Evolutionary conservation across 2,113 vertebrate genomes (phyloP).

Genomic region (Plectropomus leopardus): DNA sequence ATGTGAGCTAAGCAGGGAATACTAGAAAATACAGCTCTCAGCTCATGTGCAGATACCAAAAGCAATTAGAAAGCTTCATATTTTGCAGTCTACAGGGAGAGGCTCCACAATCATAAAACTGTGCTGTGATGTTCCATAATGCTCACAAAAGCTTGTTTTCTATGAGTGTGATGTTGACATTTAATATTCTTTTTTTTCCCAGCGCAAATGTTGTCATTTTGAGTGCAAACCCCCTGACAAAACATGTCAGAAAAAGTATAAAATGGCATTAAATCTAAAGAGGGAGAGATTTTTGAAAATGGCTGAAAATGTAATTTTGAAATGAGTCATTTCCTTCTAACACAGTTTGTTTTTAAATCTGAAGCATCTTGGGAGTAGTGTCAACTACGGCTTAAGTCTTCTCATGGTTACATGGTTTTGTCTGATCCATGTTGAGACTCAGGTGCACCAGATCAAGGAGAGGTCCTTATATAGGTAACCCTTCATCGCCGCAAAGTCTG

Average conservation of each 20-base stretch:
- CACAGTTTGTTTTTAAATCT: slow-evolving; percentile 18
- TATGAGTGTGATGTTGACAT: slow-evolving; percentile 19
- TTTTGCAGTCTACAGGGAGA: slow-evolving; percentile 13
- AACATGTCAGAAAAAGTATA: neutral
- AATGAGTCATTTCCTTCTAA: slow-evolving; percentile 8
- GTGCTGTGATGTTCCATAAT: neutral
- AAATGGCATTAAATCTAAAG: neutral
- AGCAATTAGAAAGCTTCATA: slow-evolving; percentile 13
- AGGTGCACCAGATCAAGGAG: slow-evolving; percentile 13
- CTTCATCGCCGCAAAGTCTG: slow-evolving; percentile 48
- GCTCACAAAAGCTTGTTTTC: slow-evolving; percentile 11
- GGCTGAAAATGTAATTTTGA: slow-evolving; percentile 5
- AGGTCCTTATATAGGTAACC: slow-evolving; percentile 52
- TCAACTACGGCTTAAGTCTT: slow-evolving; percentile 26
- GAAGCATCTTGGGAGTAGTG: neutral
- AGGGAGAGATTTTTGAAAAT: slow-evolving; percentile 23
- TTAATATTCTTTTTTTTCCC: slow-evolving; percentile 17
- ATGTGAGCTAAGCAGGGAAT: slow-evolving; percentile 2
- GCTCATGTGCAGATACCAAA: slow-evolving; percentile 13
- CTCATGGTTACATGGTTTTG: neutral
- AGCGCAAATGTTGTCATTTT: slow-evolving; percentile 3
- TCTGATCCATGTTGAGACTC: slow-evolving; percentile 15
- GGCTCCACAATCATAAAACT: neutral
- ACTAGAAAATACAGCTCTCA: neutral
- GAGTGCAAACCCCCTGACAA: slow-evolving; percentile 1